phyloP scores from a whole-genome alignment of 2,113 vertebrate species.

The Otocyon megalotis region DNA sequence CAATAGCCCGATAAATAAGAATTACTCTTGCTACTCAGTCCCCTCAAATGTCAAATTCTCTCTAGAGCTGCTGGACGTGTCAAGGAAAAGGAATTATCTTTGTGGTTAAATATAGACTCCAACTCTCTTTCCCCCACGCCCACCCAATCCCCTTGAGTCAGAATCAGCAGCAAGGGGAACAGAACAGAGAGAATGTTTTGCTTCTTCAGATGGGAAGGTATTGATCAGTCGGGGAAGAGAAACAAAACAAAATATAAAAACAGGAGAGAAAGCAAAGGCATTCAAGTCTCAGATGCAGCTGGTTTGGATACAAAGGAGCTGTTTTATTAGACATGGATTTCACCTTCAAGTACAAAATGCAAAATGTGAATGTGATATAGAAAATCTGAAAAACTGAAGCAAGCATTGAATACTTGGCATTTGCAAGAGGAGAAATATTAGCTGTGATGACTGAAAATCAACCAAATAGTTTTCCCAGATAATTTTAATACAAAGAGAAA shows the following conservation, averaged over 20 bases:
- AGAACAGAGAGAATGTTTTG: slow-evolving; percentile 22
- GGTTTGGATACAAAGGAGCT: neutral
- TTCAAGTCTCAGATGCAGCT: slow-evolving; percentile 50
- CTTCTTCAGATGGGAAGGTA: slow-evolving; percentile 40
- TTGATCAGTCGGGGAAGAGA: slow-evolving; percentile 58
- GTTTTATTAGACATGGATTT: neutral
- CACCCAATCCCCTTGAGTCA: slow-evolving; percentile 31
- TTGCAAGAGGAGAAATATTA: neutral
- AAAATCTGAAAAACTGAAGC: neutral
- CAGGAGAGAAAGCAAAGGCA: slow-evolving; percentile 18
- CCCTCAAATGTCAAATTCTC: slow-evolving; percentile 76
- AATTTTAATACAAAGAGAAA: neutral
- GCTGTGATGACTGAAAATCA: neutral
- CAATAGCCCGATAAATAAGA: slow-evolving; percentile 4
- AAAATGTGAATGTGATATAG: neutral
- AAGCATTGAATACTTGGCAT: neutral
- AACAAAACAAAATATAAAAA: slow-evolving; percentile 60
- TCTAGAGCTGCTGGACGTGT: slow-evolving; percentile 21
- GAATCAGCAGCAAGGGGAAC: neutral
- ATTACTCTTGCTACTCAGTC: slow-evolving; percentile 11
- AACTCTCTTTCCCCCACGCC: neutral
- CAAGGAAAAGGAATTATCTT: slow-evolving; percentile 67
- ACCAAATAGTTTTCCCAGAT: neutral
- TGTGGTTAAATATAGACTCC: slow-evolving; percentile 60
- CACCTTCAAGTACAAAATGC: neutral